phyloP scores from a whole-genome alignment of 2,888 invertebrate species.

The Athalia rosae region DNA sequence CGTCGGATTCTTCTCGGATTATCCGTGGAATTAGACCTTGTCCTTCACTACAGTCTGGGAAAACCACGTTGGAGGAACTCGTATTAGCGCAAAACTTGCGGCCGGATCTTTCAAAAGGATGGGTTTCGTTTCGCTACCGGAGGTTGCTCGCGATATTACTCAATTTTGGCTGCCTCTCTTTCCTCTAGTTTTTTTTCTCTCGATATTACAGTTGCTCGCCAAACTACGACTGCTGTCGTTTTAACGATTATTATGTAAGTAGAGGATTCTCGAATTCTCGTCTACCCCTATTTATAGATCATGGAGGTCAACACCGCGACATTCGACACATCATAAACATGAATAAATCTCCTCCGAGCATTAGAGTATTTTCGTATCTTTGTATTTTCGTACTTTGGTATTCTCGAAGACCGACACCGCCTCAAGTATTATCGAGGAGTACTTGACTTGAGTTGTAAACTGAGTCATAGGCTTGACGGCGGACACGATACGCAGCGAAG shows the following conservation, averaged over 20 bases:
- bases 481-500: constrained; percentile 12
- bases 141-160: constrained; percentile 25
- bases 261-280: no score
- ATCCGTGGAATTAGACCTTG: constrained; percentile 37
- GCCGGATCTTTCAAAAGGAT: constrained; percentile 30
- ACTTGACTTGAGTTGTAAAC: constrained; percentile 41
- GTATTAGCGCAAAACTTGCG: constrained; percentile 8
- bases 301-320: no score
- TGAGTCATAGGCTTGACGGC: constrained; percentile 37
- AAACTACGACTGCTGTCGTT: not conserved
- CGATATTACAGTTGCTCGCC: not conserved
- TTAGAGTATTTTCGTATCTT: constrained; percentile 18
- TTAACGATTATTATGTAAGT: no score
- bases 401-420: constrained; percentile 21
- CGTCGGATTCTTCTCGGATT: constrained; percentile 35
- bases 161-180: not conserved
- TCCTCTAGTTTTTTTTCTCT: not conserved
- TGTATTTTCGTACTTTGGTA: constrained; percentile 26
- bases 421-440: constrained; percentile 35
- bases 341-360: not conserved
- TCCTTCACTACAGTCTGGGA: constrained; percentile 28
- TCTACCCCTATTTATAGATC: no score
- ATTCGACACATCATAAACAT: not conserved
- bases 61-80: constrained; percentile 35
- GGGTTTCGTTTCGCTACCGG: not conserved